Evolutionary conservation across 2,797 vertebrate genomes (phyloP).

Genomic region (Oreortyx pictus): DNA sequence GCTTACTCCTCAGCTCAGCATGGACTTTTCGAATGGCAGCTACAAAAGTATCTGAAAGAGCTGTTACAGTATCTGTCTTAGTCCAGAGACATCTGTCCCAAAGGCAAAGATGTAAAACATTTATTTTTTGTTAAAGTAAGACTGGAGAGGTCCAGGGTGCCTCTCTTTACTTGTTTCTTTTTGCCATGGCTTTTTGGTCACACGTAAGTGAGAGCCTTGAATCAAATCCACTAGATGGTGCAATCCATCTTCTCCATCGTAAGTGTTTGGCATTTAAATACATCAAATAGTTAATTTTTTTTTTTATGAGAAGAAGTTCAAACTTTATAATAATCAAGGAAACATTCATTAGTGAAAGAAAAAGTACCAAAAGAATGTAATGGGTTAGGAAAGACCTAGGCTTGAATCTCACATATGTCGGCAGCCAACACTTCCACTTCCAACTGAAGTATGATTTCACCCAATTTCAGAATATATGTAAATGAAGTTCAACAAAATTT

Average conservation of each 20-base stretch:
- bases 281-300: conserved; percentile 9
- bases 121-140: background rate
- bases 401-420: background rate
- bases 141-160: background rate
- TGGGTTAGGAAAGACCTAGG: background rate
- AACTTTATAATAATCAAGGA: background rate
- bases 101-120: background rate
- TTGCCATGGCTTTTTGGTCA: background rate
- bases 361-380: background rate
- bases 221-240: conserved; percentile 79
- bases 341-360: background rate
- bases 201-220: background rate
- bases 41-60: background rate
- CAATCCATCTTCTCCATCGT: conserved; percentile 74
- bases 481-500: background rate
- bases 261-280: background rate
- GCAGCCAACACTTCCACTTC: background rate
- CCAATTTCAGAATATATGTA: background rate
- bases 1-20: background rate
- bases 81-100: background rate
- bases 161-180: background rate
- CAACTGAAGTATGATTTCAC: background rate
- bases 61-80: background rate
- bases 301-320: background rate
- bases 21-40: background rate